These are phyloP conservation scores for Auanema freiburgensis DNA, from an alignment of 2,888 invertebrate species.

Conservation along the genomic window DNA sequence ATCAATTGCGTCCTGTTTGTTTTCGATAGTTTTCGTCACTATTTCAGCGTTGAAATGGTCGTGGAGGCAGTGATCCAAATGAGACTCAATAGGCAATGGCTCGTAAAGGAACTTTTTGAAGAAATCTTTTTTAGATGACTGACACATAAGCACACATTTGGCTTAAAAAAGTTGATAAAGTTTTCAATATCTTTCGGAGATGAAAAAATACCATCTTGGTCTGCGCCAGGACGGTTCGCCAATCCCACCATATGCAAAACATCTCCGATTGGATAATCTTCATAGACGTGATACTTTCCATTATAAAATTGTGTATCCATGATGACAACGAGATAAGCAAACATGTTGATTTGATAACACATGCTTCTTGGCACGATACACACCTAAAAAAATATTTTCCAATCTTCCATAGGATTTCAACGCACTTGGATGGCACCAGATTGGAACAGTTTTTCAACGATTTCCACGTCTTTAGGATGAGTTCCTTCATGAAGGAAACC, in stretches of 20 bases:
- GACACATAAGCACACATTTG: slow-evolving; percentile 92
- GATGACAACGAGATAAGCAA: slow-evolving; percentile 89
- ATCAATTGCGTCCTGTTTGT: slow-evolving; percentile 99
- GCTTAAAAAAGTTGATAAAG: slow-evolving; percentile 54
- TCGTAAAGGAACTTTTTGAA: slow-evolving; percentile 97
- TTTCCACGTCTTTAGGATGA: slow-evolving; percentile 79
- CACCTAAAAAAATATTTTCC: slow-evolving; percentile 65
- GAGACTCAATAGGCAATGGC: slow-evolving; percentile 93
- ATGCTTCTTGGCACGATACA: slow-evolving; percentile 89
- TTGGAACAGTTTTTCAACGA: slow-evolving; percentile 90
- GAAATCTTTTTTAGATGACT: slow-evolving; percentile 94
- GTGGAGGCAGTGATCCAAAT: slow-evolving; percentile 93
- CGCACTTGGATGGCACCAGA: slow-evolving; percentile 80
- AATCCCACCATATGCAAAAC: slow-evolving; percentile 96
- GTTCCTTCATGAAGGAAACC: slow-evolving; percentile 96
- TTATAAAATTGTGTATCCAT: slow-evolving; percentile 94
- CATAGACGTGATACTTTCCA: slow-evolving; percentile 79
- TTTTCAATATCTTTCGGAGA: neutral
- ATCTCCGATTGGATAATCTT: slow-evolving; percentile 95
- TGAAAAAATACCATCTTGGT: slow-evolving; percentile 76
- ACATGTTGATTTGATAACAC: slow-evolving; percentile 86
- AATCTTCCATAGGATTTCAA: neutral
- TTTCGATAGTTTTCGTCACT: slow-evolving; percentile 98
- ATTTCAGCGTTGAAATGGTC: slow-evolving; percentile 99
- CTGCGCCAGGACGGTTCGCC: slow-evolving; percentile 87